phyloP scores from a whole-genome alignment of 2,113 vertebrate species.

The Platanista minor region DNA sequence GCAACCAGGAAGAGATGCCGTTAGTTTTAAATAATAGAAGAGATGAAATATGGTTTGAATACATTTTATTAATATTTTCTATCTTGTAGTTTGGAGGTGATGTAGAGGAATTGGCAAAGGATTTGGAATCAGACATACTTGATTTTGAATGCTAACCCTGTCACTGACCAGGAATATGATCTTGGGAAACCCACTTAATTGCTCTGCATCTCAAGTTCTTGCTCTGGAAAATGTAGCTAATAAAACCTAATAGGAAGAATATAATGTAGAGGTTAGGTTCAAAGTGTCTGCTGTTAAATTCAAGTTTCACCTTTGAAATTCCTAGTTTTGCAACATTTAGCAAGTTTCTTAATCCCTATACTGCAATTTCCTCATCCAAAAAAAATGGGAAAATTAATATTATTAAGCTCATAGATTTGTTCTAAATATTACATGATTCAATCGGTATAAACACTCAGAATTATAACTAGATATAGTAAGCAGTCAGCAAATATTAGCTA shows the following conservation, averaged over 20 bases:
- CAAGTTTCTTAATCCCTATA: background rate
- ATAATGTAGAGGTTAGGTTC: background rate
- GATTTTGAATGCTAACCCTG: background rate
- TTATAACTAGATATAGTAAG: background rate
- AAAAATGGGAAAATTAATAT: background rate
- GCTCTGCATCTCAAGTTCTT: background rate
- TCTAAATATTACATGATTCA: background rate
- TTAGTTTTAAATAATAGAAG: background rate
- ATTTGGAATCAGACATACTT: background rate
- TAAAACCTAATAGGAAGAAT: background rate
- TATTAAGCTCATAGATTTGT: background rate
- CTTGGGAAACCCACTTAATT: background rate
- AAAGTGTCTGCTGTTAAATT: background rate
- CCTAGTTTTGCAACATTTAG: background rate
- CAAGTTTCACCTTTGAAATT: background rate
- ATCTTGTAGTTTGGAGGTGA: background rate
- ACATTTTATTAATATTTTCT: background rate
- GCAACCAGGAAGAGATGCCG: background rate
- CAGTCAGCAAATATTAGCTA: background rate
- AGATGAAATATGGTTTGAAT: background rate
- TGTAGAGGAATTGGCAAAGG: background rate
- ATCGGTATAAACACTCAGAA: background rate
- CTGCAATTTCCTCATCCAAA: background rate
- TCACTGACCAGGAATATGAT: background rate
- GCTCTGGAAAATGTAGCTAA: background rate